Conservation (phyloP, 1,140 invertebrate species). For the Trypoxylus dichotomus region DNA sequence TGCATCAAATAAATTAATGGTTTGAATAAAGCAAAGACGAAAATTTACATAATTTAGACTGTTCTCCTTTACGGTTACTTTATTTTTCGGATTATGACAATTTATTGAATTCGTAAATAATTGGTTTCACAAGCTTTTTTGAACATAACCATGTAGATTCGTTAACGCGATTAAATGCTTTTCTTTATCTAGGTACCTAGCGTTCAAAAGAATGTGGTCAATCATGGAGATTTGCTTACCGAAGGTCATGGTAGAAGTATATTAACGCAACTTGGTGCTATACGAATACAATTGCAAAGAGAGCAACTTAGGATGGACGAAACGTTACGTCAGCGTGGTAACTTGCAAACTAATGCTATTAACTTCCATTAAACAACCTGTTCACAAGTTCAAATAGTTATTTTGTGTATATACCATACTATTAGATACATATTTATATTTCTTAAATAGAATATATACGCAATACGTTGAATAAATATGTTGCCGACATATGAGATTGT, state of each 20-base stretch:
- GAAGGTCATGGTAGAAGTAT: slow-evolving; percentile 57
- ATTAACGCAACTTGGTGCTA: slow-evolving; percentile 62
- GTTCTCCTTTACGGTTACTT: too few species aligned
- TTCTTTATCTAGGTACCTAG: neutral
- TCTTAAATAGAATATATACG: slow-evolving; percentile 26
- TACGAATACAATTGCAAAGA: slow-evolving; percentile 59
- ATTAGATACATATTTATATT: slow-evolving; percentile 36
- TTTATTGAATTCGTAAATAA: too few species aligned
- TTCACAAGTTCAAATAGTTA: slow-evolving; percentile 35
- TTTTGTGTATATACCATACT: slow-evolving; percentile 33
- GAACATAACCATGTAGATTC: too few species aligned
- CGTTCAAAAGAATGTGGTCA: slow-evolving; percentile 59
- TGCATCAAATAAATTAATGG: too few species aligned
- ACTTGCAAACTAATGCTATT: slow-evolving; percentile 49
- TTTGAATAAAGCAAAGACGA: too few species aligned
- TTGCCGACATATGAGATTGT: slow-evolving; percentile 14
- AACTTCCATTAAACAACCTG: slow-evolving; percentile 31
- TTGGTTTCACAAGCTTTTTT: too few species aligned
- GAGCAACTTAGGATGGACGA: slow-evolving; percentile 60
- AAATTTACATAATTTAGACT: too few species aligned
- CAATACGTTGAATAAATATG: slow-evolving; percentile 30
- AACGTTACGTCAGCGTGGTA: slow-evolving; percentile 46
- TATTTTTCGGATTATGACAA: too few species aligned
- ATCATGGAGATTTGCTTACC: slow-evolving; percentile 50
- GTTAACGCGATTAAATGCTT: too few species aligned